A percentile compares a stretch with the other conserved stretches of the same genome.
These are phyloP conservation scores for Thamnophis sirtalis DNA, from an alignment of 2,113 vertebrate species.

Conservation along the genomic window DNA sequence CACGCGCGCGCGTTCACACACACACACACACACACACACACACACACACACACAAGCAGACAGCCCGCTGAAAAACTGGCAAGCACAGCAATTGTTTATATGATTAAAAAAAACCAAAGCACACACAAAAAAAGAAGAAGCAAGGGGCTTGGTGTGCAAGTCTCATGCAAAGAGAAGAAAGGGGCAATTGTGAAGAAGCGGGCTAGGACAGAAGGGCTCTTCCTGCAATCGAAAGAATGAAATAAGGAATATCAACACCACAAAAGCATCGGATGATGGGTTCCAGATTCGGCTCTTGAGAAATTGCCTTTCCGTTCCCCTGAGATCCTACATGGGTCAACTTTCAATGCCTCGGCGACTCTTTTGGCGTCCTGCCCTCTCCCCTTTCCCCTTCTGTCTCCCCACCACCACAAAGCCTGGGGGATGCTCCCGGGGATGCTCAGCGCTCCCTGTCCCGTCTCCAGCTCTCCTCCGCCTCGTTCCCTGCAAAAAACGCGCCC, in stretches of 20 bases:
- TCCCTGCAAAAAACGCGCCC: not conserved
- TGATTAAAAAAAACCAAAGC: not conserved
- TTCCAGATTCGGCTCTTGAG: not conserved
- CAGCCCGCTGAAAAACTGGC: not conserved
- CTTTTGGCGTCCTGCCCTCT: not conserved
- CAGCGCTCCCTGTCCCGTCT: not conserved
- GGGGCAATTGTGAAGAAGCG: not conserved
- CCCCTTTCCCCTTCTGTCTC: fast-evolving
- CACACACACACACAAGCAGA: not conserved
- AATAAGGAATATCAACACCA: not conserved
- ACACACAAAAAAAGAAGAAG: not conserved
- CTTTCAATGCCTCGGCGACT: not conserved
- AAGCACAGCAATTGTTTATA: not conserved
- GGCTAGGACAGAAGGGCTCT: not conserved
- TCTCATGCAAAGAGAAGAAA: not conserved
- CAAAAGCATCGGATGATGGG: not conserved
- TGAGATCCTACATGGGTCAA: not conserved
- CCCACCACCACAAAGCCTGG: too few species aligned
- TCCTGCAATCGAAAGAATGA: not conserved
- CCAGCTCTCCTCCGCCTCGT: not conserved
- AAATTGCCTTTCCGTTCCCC: not conserved
- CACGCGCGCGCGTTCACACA: not conserved
- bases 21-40: not conserved
- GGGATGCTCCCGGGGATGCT: not conserved
- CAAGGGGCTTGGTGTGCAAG: not conserved